Percentiles rank a stretch among this genome's conserved stretches.
Conservation (phyloP, 2,113 vertebrate genomes). For the Otocyon megalotis region DNA sequence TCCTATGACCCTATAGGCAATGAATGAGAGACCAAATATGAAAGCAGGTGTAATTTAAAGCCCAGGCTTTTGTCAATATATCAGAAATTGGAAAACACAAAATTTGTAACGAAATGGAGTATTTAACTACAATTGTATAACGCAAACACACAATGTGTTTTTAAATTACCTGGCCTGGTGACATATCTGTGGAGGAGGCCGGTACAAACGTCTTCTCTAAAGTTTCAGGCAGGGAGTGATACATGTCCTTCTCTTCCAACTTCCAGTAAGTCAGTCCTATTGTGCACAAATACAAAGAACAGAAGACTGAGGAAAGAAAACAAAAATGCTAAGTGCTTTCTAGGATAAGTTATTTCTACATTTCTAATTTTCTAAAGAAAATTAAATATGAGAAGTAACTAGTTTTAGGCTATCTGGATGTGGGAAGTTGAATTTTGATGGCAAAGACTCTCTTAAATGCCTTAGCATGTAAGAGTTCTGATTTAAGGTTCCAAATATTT, state of each 20-base stretch:
- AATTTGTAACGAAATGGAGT: background rate
- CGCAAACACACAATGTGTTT: accelerated
- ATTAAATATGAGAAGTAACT: background rate
- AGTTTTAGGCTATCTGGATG: background rate
- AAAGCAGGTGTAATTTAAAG: background rate
- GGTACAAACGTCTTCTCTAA: conserved; percentile 86
- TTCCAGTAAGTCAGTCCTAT: conserved; percentile 95
- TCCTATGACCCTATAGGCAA: background rate
- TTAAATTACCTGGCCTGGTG: conserved; percentile 87
- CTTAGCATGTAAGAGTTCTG: background rate
- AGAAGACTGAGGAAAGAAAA: background rate
- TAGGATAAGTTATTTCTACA: background rate
- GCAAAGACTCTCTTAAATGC: background rate
- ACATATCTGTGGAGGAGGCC: conserved; percentile 83
- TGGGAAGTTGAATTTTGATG: background rate
- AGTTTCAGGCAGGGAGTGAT: conserved; percentile 91
- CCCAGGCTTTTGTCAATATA: background rate
- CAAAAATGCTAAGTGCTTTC: background rate
- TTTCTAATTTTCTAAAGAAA: background rate
- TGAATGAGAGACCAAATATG: background rate
- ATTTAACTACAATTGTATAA: background rate
- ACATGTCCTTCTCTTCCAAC: conserved; percentile 92
- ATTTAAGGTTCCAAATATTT: background rate
- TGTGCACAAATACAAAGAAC: background rate
- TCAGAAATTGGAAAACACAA: background rate